A percentile compares a stretch with the other conserved stretches of the same genome.
Evolutionary conservation across 2,888 invertebrate genomes (phyloP).

Genomic region (Mantis religiosa): DNA sequence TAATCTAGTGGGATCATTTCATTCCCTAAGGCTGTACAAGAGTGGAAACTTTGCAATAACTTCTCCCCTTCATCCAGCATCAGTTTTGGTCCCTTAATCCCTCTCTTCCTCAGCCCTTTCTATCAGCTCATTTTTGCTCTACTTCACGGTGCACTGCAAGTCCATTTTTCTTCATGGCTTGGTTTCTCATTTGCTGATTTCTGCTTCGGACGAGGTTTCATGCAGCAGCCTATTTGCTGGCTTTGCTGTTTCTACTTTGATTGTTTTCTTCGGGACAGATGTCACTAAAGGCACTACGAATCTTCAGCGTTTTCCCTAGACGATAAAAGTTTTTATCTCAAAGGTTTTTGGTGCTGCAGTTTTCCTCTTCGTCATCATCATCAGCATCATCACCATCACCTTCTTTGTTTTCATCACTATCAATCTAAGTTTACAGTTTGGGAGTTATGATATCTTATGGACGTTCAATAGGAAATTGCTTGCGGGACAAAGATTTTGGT

Average conservation of each 20-base stretch:
- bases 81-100: neutral
- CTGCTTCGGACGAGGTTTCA: neutral
- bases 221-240: neutral
- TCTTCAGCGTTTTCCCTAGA: too few species aligned
- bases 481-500: too few species aligned
- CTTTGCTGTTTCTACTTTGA: neutral
- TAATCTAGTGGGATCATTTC: neutral
- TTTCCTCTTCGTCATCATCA: too few species aligned
- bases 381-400: too few species aligned
- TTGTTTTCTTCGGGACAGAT: too few species aligned
- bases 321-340: too few species aligned
- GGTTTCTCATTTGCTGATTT: neutral
- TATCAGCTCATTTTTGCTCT: neutral
- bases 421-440: too few species aligned
- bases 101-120: neutral
- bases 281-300: too few species aligned
- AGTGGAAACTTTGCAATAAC: neutral
- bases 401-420: too few species aligned
- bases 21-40: neutral
- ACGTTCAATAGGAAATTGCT: too few species aligned
- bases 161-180: neutral
- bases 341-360: too few species aligned
- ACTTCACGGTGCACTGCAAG: neutral
- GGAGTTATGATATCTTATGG: too few species aligned
- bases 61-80: neutral